phyloP scores from a whole-genome alignment of 2,113 vertebrate genomes.

The Laticauda laticaudata region DNA sequence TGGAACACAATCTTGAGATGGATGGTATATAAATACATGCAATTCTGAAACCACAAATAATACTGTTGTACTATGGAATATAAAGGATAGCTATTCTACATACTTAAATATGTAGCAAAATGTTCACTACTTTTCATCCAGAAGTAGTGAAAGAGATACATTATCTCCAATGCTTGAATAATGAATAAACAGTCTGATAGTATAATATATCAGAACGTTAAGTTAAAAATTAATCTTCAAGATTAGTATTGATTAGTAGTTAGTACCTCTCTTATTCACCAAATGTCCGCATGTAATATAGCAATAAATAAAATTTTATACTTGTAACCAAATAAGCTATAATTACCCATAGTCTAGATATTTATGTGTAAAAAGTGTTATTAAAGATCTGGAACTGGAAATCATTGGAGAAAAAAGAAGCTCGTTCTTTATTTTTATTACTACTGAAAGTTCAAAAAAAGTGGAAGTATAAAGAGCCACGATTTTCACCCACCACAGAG shows the following conservation, averaged over 20 bases:
- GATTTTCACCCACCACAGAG: conserved; percentile 80
- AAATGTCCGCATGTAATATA: not conserved
- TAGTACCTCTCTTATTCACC: not conserved
- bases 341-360: not conserved
- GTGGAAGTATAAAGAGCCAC: not conserved
- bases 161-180: not conserved
- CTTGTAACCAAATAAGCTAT: not conserved
- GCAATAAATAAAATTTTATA: not conserved
- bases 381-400: not conserved
- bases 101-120: not conserved
- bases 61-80: not conserved
- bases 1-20: not conserved
- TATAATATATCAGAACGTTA: not conserved
- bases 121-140: not conserved
- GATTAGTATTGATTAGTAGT: not conserved
- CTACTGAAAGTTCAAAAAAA: conserved; percentile 10
- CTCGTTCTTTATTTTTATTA: not conserved
- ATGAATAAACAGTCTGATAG: not conserved
- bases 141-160: not conserved
- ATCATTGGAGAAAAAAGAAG: not conserved
- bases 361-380: not conserved
- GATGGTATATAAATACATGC: not conserved
- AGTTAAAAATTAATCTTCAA: not conserved
- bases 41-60: not conserved
- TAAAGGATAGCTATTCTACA: not conserved